A percentile compares a stretch with the other conserved stretches of the same genome.
These are phyloP conservation scores for Penaeus vannamei DNA, from an alignment of 1,140 invertebrate species.

Conservation along the genomic window DNA sequence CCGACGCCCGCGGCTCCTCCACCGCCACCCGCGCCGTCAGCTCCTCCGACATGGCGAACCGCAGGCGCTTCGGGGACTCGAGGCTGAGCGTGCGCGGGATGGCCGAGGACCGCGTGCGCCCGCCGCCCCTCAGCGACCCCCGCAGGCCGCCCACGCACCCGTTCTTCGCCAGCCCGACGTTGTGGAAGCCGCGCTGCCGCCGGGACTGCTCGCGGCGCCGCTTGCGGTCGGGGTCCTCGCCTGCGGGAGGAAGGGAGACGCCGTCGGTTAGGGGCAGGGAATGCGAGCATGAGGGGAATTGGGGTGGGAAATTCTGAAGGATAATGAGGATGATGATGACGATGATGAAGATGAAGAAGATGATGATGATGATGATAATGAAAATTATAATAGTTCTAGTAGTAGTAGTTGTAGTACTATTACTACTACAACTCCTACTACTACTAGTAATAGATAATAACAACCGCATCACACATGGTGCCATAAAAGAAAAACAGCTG, in stretches of 20 bases:
- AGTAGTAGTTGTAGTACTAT: no score
- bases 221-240: slow-evolving; percentile 53
- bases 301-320: no score
- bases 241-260: not conserved
- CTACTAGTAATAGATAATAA: no score
- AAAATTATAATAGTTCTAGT: no score
- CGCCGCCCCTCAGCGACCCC: slow-evolving; percentile 78
- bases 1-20: not conserved
- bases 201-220: slow-evolving; percentile 40
- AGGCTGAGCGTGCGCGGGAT: slow-evolving; percentile 80
- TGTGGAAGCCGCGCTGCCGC: slow-evolving; percentile 40
- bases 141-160: slow-evolving; percentile 72
- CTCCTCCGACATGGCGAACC: slow-evolving; percentile 77
- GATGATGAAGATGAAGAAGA: no score
- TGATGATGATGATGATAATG: no score
- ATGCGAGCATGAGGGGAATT: no score
- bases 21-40: not conserved
- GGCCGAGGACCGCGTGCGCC: not conserved
- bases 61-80: slow-evolving; percentile 84
- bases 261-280: no score
- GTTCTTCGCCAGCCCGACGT: slow-evolving; percentile 30
- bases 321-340: no score
- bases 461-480: no score
- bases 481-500: no score
- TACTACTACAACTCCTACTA: no score